Percentiles rank a stretch among this genome's conserved stretches.
phyloP scores from a whole-genome alignment of 2,113 vertebrate species.

The Urocitellus parryii region DNA sequence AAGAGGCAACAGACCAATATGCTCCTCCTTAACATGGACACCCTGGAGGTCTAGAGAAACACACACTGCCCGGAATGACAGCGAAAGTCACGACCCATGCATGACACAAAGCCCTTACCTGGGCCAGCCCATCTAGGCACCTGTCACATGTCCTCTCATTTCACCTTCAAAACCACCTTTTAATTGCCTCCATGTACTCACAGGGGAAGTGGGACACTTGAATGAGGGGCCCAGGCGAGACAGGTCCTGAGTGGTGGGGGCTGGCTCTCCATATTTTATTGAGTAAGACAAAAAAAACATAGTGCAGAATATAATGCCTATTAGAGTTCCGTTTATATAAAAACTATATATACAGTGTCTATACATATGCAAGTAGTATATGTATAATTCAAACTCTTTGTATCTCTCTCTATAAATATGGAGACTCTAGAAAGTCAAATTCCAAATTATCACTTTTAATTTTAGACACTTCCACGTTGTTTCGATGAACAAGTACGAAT shows the following conservation, averaged over 20 bases:
- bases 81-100: too few relatives aligned
- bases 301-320: background rate
- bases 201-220: background rate
- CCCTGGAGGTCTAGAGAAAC: background rate
- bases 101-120: too few relatives aligned
- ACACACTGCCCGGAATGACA: fast-evolving
- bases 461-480: too few relatives aligned
- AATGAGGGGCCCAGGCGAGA: background rate
- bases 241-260: background rate
- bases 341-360: background rate
- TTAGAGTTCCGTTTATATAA: too few relatives aligned
- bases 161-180: background rate
- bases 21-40: background rate
- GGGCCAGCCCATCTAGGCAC: background rate
- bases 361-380: background rate
- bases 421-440: background rate
- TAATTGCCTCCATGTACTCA: background rate
- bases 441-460: background rate
- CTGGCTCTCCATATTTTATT: too few relatives aligned
- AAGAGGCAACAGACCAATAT: background rate
- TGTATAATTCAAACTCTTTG: background rate
- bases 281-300: background rate
- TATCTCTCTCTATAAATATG: too few relatives aligned
- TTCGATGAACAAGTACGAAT: background rate
- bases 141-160: background rate